A percentile compares a stretch with the other conserved stretches of the same genome.
phyloP scores from a whole-genome alignment of 2,797 vertebrate species.

The Smutsia gigantea region DNA sequence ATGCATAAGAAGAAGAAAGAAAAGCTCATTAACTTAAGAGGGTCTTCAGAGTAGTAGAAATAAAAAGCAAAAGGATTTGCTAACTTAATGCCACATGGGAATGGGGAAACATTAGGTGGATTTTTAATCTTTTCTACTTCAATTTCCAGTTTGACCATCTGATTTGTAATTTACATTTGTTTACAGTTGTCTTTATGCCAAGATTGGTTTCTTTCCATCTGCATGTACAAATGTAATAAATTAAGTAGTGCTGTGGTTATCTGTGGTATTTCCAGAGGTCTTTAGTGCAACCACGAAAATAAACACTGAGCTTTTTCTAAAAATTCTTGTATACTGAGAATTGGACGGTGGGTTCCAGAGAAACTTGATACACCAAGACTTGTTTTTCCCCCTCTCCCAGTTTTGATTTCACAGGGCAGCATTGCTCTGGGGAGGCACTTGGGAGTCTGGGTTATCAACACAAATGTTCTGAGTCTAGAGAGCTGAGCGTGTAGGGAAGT shows the following conservation, averaged over 20 bases:
- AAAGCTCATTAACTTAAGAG: slow-evolving; percentile 18
- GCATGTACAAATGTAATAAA: slow-evolving; percentile 66
- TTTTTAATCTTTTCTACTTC: slow-evolving; percentile 50
- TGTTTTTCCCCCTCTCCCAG: neutral
- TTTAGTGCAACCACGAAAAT: slow-evolving; percentile 62
- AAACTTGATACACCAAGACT: neutral
- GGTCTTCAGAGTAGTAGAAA: neutral
- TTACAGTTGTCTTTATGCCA: slow-evolving; percentile 52
- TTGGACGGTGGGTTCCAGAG: neutral
- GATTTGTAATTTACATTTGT: slow-evolving; percentile 63
- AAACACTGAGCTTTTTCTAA: slow-evolving; percentile 68
- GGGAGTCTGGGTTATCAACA: slow-evolving; percentile 25
- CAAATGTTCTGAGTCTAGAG: slow-evolving; percentile 1
- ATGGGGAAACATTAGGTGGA: neutral
- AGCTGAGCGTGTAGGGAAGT: neutral
- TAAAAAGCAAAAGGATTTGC: slow-evolving; percentile 44
- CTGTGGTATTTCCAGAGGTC: slow-evolving; percentile 77
- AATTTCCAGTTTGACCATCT: slow-evolving; percentile 30
- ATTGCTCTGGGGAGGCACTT: neutral
- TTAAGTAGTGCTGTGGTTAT: slow-evolving; percentile 72
- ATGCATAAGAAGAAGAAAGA: neutral
- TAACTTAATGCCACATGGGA: neutral
- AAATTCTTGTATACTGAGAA: slow-evolving; percentile 70
- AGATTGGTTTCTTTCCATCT: slow-evolving; percentile 54
- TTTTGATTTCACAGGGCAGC: slow-evolving; percentile 6